These are phyloP conservation scores for Hippocampus zosterae DNA, from an alignment of 2,113 vertebrate genomes.

Conservation along the genomic window DNA sequence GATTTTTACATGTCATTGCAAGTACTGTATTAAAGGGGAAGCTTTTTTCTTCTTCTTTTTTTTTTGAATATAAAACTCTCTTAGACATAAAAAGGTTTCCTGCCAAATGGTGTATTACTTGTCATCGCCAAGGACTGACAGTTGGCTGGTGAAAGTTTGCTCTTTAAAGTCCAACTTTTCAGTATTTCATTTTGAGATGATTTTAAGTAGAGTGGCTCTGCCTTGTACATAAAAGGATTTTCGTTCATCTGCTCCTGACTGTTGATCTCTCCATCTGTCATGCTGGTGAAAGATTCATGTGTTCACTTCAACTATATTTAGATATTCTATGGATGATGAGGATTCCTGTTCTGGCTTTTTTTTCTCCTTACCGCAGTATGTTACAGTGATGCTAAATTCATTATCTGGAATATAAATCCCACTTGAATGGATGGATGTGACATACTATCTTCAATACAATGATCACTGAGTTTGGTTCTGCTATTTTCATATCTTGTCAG, in stretches of 20 bases:
- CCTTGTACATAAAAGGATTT: conserved; percentile 39
- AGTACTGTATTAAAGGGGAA: neutral
- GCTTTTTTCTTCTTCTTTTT: neutral
- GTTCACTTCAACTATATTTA: conserved; percentile 10
- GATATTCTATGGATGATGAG: neutral
- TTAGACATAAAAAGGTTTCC: neutral
- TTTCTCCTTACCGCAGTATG: neutral
- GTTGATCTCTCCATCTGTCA: conserved; percentile 47
- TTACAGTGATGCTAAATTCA: conserved; percentile 3
- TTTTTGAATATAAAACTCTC: neutral
- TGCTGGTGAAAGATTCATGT: conserved; percentile 25
- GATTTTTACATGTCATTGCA: neutral
- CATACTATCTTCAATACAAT: neutral
- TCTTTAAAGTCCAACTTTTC: conserved; percentile 3
- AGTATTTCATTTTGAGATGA: conserved; percentile 28
- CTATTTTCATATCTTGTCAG: conserved; percentile 7
- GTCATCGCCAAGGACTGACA: neutral
- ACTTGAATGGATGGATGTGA: conserved; percentile 1
- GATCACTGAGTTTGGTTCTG: neutral
- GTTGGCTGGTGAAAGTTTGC: conserved; percentile 17
- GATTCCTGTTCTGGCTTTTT: neutral
- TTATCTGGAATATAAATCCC: neutral
- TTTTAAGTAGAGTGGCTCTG: conserved; percentile 29
- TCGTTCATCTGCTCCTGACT: conserved; percentile 34
- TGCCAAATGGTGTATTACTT: neutral